Evolutionary conservation across 1,140 invertebrate species (phyloP).

Genomic region (Tetragonula clypearis): DNA sequence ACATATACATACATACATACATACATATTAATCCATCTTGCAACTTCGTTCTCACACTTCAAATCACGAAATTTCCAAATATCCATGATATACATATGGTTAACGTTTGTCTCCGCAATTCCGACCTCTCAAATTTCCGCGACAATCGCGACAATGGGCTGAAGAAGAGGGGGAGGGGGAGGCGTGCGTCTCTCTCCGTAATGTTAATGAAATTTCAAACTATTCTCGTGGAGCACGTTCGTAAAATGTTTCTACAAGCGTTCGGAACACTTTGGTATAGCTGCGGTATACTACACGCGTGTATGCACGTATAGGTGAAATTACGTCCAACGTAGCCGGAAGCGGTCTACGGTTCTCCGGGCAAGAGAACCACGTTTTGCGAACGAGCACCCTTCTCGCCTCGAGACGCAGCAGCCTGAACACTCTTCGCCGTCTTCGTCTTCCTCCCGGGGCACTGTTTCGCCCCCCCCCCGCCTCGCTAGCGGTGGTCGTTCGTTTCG

Average conservation of each 20-base stretch:
- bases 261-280: too few species aligned
- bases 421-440: background rate
- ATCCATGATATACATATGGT: too few species aligned
- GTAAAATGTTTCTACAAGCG: background rate
- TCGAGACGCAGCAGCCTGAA: conserved; percentile 14
- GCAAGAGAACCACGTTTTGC: conserved; percentile 25
- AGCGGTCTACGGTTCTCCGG: background rate
- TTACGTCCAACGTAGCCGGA: conserved; percentile 15
- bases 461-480: background rate
- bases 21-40: too few species aligned
- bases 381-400: conserved; percentile 25
- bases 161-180: too few species aligned
- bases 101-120: too few species aligned
- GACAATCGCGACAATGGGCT: too few species aligned
- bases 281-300: background rate
- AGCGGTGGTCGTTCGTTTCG: conserved; percentile 21
- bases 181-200: too few species aligned
- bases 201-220: background rate
- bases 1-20: too few species aligned
- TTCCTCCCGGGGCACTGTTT: background rate
- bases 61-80: too few species aligned
- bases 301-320: background rate
- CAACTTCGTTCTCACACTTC: too few species aligned
- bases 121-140: too few species aligned
- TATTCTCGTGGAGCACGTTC: background rate